Percentiles rank a stretch among this genome's conserved stretches.
These are phyloP conservation scores for Heliangelus exortis DNA, from an alignment of 2,797 vertebrate genomes.

Conservation along the genomic window DNA sequence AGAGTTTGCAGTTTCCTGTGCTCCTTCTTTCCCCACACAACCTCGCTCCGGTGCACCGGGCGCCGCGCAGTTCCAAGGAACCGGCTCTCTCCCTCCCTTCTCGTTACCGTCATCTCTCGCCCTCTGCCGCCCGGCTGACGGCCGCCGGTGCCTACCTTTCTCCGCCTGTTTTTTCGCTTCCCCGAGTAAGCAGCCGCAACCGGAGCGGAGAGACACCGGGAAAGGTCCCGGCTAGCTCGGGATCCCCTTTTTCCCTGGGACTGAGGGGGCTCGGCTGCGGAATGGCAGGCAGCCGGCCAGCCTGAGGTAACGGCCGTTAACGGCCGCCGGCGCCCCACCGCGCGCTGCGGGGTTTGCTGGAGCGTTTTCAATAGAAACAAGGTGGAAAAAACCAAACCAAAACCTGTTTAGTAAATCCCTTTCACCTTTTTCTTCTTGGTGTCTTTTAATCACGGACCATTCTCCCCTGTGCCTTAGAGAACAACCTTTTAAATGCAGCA, in stretches of 20 bases:
- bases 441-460: not conserved
- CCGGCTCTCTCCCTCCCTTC: not conserved
- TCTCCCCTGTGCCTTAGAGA: not conserved
- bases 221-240: not conserved
- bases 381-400: not conserved
- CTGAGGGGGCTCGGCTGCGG: not conserved
- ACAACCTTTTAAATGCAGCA: not conserved
- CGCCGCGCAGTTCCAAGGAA: not conserved
- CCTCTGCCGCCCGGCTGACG: constrained; percentile 6
- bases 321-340: not conserved
- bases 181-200: not conserved
- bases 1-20: constrained; percentile 5
- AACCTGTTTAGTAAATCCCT: not conserved
- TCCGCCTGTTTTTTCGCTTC: not conserved
- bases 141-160: not conserved
- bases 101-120: not conserved
- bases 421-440: not conserved
- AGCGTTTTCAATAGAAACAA: not conserved
- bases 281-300: not conserved
- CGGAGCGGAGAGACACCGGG: not conserved
- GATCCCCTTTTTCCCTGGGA: not conserved
- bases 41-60: not conserved
- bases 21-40: not conserved
- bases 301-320: not conserved
- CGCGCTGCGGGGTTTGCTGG: not conserved